Percentiles rank a stretch among this genome's conserved stretches.
Conservation (phyloP, 1,140 invertebrate species). For the Rhynchophorus ferrugineus region DNA sequence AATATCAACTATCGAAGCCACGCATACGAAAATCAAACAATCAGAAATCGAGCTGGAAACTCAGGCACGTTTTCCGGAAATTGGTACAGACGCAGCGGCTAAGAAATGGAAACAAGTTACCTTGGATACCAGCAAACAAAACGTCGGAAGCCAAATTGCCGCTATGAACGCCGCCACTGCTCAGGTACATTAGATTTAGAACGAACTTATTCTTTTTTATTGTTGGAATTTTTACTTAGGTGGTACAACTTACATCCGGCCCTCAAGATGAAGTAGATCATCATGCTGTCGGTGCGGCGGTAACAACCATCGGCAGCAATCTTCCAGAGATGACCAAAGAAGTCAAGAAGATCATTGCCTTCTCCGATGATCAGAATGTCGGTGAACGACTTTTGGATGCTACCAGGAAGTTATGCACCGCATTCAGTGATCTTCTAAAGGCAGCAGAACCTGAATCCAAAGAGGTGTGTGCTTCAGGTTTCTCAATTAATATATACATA, state of each 20-base stretch:
- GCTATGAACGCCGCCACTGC: slow-evolving; percentile 99
- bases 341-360: slow-evolving; percentile 88
- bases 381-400: slow-evolving; percentile 87
- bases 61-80: slow-evolving; percentile 65
- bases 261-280: slow-evolving; percentile 80
- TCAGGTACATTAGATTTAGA: slow-evolving; percentile 22
- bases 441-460: slow-evolving; percentile 90
- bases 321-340: slow-evolving; percentile 93
- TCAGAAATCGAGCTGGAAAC: slow-evolving; percentile 75
- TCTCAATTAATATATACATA: slow-evolving; percentile 38
- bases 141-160: slow-evolving; percentile 91
- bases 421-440: slow-evolving; percentile 90
- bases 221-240: too few species aligned
- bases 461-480: slow-evolving; percentile 46
- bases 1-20: slow-evolving; percentile 79
- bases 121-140: slow-evolving; percentile 93
- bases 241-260: slow-evolving; percentile 89
- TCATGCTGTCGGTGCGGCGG: slow-evolving; percentile 92
- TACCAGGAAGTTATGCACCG: slow-evolving; percentile 81
- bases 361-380: slow-evolving; percentile 76
- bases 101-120: slow-evolving; percentile 90
- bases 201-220: too few species aligned
- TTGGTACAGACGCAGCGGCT: slow-evolving; percentile 78
- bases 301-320: slow-evolving; percentile 94
- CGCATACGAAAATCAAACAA: slow-evolving; percentile 75